Percentiles rank a stretch among this genome's conserved stretches.
phyloP scores from a whole-genome alignment of 2,888 invertebrate species.

The Lissocephala sabroskyi region DNA sequence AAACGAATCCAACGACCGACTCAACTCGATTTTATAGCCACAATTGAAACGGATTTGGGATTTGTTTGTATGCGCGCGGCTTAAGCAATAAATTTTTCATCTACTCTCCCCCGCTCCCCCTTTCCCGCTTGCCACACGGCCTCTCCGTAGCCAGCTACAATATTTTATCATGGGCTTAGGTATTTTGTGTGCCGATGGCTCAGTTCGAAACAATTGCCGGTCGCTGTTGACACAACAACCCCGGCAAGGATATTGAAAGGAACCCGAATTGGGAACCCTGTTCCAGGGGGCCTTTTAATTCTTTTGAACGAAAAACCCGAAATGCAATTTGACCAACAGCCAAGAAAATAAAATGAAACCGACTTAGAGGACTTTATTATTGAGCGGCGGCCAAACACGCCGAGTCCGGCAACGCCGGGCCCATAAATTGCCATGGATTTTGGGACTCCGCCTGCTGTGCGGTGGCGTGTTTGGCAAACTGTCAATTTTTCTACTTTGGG shows the following conservation, averaged over 20 bases:
- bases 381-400: not conserved
- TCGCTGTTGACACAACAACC: constrained; percentile 38
- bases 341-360: not conserved
- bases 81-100: constrained; percentile 22
- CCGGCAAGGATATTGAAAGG: too few species aligned
- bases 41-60: constrained; percentile 26
- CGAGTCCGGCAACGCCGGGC: constrained; percentile 10
- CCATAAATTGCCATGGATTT: constrained; percentile 37
- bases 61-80: constrained; percentile 29
- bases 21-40: constrained; percentile 26
- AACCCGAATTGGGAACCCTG: constrained; percentile 13
- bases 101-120: constrained; percentile 5
- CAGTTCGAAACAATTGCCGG: constrained; percentile 6
- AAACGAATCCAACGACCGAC: too few species aligned
- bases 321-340: constrained; percentile 50
- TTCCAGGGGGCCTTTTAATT: constrained; percentile 42
- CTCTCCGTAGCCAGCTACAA: too few species aligned
- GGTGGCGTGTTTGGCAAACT: constrained; percentile 27
- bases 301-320: constrained; percentile 23
- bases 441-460: constrained; percentile 30
- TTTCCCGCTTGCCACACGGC: too few species aligned
- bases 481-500: constrained; percentile 27
- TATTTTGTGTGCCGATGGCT: constrained; percentile 28
- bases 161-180: constrained; percentile 5
- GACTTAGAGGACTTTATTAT: constrained; percentile 49